Base-by-base conservation (phyloP, 2,888 invertebrate genomes). In the Zele albiditarsus region DNA sequence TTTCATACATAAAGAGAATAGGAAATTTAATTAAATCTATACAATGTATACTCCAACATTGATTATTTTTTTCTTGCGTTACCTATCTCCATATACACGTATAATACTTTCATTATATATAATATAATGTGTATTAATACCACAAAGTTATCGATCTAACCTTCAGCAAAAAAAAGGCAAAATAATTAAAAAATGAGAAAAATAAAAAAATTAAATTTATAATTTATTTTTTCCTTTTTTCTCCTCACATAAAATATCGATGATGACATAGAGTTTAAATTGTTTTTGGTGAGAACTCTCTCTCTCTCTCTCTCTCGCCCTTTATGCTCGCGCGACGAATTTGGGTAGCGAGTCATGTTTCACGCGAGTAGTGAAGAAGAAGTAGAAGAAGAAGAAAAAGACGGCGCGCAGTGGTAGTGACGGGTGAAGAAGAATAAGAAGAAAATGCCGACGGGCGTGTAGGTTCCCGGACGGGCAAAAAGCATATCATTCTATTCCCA, bases 281-380 rank as follows among this genome's bases (percentile, higher is more conserved):
- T 53, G 16, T 60, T 27, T 60, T 60, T 28, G 14, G 60, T 60
- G 27, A 16, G n/a, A 60, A 60, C 4, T 53, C 20, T 60, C 60
- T 27, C 27, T 14, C 27, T 28, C 60, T 31, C 38, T 63, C 4
- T 53, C 20, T 60, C 60, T 27, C 27, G 27, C 27, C 60, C 60
- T 31, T 63, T 63, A 31, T 33, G 38, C 6, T 33, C 33, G 20
- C 33, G 58, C 25, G 71, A 71, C 66, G 66, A 75, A 75, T 75
- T 75, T 75, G 60, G 75, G 33, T 58, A n/a, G 42, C 75, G 75
- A 75, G 71, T 75, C 75, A 75, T 75, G 67, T 75, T 75, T 71
- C 75, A 75, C 49, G 65, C 46, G 42, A 66, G 71, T n/a, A 14
- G 67, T 53, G 38, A 31, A 20, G 53, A 66, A 53, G 66, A 66